Evolutionary conservation across 1,140 invertebrate species (phyloP).

Genomic region (Zaprionus taronus): DNA sequence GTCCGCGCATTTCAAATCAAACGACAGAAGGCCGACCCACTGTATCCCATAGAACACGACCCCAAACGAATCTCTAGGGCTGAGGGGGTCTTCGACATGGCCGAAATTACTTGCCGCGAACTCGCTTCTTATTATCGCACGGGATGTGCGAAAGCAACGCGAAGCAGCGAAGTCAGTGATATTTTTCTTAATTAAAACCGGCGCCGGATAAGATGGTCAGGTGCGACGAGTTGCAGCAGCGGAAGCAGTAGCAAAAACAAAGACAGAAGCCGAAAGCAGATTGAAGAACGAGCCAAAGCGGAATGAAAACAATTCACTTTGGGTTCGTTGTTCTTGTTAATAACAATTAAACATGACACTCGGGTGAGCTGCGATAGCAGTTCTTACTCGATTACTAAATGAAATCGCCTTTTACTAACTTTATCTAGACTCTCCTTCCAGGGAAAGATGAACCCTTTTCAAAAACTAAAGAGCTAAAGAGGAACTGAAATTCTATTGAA

Average conservation of each 20-base stretch:
- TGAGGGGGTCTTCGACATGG: background rate
- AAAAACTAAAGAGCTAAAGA: background rate
- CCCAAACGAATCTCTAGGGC: background rate
- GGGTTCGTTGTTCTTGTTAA: slow-evolving; percentile 81
- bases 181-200: slow-evolving; percentile 77
- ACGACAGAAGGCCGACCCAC: slow-evolving; percentile 32
- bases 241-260: slow-evolving; percentile 8
- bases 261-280: slow-evolving; percentile 3
- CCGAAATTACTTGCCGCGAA: background rate
- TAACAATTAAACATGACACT: slow-evolving; percentile 81
- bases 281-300: slow-evolving; percentile 10
- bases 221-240: slow-evolving; percentile 30
- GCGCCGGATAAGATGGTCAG: slow-evolving; percentile 61
- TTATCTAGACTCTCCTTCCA: background rate
- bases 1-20: slow-evolving; percentile 56
- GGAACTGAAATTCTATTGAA: background rate
- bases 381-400: slow-evolving; percentile 37
- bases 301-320: slow-evolving; percentile 52
- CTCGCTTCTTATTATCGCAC: slow-evolving; percentile 59
- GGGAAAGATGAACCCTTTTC: too few relatives aligned
- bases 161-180: slow-evolving; percentile 46
- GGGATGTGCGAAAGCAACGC: slow-evolving; percentile 25
- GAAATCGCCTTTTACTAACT: slow-evolving; percentile 12
- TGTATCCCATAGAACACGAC: slow-evolving; percentile 21
- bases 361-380: slow-evolving; percentile 53